phyloP scores from a whole-genome alignment of 2,888 invertebrate genomes.

The Meliscaeva auricollis region DNA sequence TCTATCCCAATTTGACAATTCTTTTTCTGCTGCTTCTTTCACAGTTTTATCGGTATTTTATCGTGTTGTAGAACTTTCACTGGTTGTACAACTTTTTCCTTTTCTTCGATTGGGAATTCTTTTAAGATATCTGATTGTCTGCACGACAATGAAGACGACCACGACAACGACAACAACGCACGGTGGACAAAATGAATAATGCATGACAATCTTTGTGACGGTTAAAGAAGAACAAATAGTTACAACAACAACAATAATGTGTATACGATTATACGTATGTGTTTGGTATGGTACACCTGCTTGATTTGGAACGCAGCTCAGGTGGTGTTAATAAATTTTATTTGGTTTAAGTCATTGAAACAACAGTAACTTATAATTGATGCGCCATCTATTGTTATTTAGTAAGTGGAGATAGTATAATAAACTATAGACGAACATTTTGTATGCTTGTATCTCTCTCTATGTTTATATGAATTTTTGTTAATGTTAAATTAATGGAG shows the following conservation, averaged over 20 bases:
- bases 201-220: constrained; percentile 32
- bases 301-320: constrained; percentile 62
- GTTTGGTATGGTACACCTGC: constrained; percentile 60
- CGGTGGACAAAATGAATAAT: constrained; percentile 62
- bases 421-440: not conserved
- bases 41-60: constrained; percentile 50
- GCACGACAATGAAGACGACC: constrained; percentile 5
- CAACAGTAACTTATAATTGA: constrained; percentile 37
- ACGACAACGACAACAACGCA: not conserved
- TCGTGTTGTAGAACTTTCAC: constrained; percentile 69
- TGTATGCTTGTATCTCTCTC: not conserved
- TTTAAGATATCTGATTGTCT: constrained; percentile 64
- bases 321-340: constrained; percentile 66
- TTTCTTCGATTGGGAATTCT: constrained; percentile 63
- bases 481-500: too few relatives aligned
- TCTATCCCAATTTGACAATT: constrained; percentile 27
- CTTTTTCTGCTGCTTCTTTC: constrained; percentile 16
- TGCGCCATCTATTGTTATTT: constrained; percentile 21
- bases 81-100: constrained; percentile 67
- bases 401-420: constrained; percentile 14
- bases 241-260: constrained; percentile 2
- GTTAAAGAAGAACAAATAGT: constrained; percentile 16
- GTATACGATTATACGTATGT: too few relatives aligned
- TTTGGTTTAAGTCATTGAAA: constrained; percentile 26
- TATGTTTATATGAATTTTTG: not conserved